Evolutionary conservation across 1,140 invertebrate genomes (phyloP).

Genomic region (Nasonia giraulti): DNA sequence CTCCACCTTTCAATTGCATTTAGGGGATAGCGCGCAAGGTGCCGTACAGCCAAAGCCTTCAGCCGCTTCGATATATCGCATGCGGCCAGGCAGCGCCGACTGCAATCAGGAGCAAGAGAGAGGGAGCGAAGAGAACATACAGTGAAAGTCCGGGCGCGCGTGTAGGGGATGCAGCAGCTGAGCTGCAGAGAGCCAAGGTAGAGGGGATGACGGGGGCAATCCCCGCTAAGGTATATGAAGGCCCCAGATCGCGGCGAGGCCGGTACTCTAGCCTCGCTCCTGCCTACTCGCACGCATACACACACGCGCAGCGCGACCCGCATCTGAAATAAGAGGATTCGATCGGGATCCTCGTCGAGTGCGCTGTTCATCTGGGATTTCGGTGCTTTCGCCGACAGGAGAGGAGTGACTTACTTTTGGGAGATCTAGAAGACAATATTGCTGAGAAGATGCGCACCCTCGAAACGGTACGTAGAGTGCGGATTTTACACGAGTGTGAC

Average conservation of each 20-base stretch:
- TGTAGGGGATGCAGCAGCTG: constrained; percentile 34
- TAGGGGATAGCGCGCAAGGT: neutral
- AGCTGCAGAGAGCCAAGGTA: constrained; percentile 49
- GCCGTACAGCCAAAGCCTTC: neutral
- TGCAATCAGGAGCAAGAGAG: neutral
- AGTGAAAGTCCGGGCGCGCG: constrained; percentile 68
- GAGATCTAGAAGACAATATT: neutral
- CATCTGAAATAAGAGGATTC: neutral
- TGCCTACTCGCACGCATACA: constrained; percentile 64
- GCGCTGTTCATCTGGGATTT: too few species aligned
- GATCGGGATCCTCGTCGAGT: neutral
- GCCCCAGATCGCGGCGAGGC: constrained; percentile 62
- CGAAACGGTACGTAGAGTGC: constrained; percentile 67
- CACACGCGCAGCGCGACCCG: constrained; percentile 41
- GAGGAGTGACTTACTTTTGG: neutral
- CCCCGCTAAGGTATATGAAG: constrained; percentile 73
- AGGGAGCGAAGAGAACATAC: constrained; percentile 60
- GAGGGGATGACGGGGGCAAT: constrained; percentile 60
- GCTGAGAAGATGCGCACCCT: constrained; percentile 62
- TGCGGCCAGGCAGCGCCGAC: neutral
- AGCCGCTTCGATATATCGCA: neutral
- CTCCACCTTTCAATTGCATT: neutral
- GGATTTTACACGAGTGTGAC: constrained; percentile 11
- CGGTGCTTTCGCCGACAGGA: neutral
- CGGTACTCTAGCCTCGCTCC: constrained; percentile 69